These are phyloP conservation scores for Gorsachius magnificus DNA, from an alignment of 2,797 vertebrate species.

Conservation along the genomic window DNA sequence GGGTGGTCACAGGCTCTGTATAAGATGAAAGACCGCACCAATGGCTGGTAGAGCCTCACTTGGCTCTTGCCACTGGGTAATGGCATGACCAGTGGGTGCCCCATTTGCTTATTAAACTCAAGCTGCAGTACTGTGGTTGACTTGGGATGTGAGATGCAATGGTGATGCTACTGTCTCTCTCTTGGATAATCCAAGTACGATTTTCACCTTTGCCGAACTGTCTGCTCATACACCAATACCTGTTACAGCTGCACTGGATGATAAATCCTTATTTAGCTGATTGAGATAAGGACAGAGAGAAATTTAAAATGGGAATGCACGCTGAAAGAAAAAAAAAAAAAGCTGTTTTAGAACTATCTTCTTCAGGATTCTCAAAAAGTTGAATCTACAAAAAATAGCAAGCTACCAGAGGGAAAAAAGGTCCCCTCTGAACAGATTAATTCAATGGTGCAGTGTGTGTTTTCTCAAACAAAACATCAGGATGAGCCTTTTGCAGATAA, in stretches of 20 bases:
- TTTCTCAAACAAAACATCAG: not conserved
- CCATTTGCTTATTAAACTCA: not conserved
- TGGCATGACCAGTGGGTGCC: fast-evolving
- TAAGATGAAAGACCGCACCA: not conserved
- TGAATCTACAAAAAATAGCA: not conserved
- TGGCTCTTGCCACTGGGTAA: not conserved
- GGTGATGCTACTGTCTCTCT: not conserved
- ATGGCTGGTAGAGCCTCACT: not conserved
- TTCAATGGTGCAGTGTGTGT: not conserved
- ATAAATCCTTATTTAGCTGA: not conserved
- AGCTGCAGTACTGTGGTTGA: not conserved
- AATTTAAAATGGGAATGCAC: not conserved
- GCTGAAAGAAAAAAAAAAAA: not conserved
- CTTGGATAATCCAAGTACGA: not conserved
- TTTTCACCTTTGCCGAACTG: not conserved
- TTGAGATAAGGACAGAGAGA: not conserved
- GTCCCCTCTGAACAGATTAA: not conserved
- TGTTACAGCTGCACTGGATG: not conserved
- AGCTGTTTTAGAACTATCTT: not conserved
- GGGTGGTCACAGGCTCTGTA: not conserved
- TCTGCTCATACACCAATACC: not conserved
- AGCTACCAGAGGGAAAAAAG: not conserved
- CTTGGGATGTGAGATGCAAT: not conserved
- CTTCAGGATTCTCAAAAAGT: not conserved
- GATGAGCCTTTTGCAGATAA: not conserved